Conservation (phyloP, 1,140 invertebrate species). For the Yoshiicerus persimilis region DNA sequence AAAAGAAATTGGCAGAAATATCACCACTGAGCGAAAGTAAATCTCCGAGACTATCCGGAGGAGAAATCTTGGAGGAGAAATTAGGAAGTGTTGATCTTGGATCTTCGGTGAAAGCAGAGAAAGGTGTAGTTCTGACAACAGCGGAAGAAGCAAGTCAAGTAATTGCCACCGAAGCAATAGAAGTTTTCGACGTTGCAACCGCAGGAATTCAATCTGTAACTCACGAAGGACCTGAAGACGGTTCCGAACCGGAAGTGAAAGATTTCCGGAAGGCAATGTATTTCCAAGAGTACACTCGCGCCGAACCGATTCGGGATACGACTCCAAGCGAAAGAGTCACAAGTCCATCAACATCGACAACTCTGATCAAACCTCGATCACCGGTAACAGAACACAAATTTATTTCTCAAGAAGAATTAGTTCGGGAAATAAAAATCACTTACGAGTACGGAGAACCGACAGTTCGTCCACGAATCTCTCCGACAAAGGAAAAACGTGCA, state of each 20-base stretch:
- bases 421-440: constrained; percentile 40
- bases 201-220: not conserved
- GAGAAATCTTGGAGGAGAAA: not conserved
- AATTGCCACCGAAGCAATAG: not conserved
- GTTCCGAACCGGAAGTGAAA: not conserved
- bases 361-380: constrained; percentile 28
- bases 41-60: not conserved
- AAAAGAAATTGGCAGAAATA: not conserved
- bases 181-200: not conserved
- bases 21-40: not conserved
- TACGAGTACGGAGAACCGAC: constrained; percentile 24
- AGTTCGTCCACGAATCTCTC: constrained; percentile 13
- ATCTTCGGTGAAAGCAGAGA: not conserved
- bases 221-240: not conserved
- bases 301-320: not conserved
- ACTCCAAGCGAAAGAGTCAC: not conserved
- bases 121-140: not conserved
- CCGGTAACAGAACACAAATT: constrained; percentile 35
- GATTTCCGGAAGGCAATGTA: not conserved
- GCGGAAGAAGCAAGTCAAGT: not conserved
- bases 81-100: not conserved
- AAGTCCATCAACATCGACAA: constrained; percentile 30
- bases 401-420: constrained; percentile 31
- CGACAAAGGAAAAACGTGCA: not conserved
- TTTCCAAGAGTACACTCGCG: constrained; percentile 25